Percentiles rank a stretch among this genome's conserved stretches.
Evolutionary conservation across 1,140 invertebrate genomes (phyloP).

Genomic region (Charaxes varanes): DNA sequence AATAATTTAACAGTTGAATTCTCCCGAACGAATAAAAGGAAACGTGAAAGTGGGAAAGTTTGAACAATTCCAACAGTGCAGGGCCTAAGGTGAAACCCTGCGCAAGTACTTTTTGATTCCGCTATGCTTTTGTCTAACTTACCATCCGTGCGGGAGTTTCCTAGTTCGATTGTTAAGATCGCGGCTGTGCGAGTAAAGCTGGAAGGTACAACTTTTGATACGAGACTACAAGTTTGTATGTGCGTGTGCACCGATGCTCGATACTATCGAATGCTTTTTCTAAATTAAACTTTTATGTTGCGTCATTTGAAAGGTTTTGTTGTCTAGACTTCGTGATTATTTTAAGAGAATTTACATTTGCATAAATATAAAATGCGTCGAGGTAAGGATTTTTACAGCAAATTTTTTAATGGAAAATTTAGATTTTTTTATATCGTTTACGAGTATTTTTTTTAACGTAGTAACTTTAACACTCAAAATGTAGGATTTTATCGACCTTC

Average conservation of each 20-base stretch:
- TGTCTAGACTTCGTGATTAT: constrained; percentile 26
- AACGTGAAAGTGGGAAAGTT: constrained; percentile 65
- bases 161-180: constrained; percentile 52
- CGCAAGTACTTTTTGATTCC: constrained; percentile 64
- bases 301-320: constrained; percentile 13
- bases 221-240: constrained; percentile 17
- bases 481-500: no score
- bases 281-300: constrained; percentile 46
- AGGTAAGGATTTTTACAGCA: no score
- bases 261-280: constrained; percentile 31
- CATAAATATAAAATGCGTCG: no score
- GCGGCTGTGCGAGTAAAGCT: constrained; percentile 34
- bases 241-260: constrained; percentile 22
- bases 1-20: constrained; percentile 65
- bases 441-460: no score
- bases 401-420: no score
- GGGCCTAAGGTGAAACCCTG: constrained; percentile 54
- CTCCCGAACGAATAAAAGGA: constrained; percentile 57
- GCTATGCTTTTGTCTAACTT: constrained; percentile 67
- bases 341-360: background rate
- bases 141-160: constrained; percentile 50
- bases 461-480: no score
- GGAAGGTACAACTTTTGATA: constrained; percentile 45
- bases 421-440: no score
- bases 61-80: constrained; percentile 53